phyloP scores from a whole-genome alignment of 1,140 invertebrate genomes.

The Marisa cornuarietis region DNA sequence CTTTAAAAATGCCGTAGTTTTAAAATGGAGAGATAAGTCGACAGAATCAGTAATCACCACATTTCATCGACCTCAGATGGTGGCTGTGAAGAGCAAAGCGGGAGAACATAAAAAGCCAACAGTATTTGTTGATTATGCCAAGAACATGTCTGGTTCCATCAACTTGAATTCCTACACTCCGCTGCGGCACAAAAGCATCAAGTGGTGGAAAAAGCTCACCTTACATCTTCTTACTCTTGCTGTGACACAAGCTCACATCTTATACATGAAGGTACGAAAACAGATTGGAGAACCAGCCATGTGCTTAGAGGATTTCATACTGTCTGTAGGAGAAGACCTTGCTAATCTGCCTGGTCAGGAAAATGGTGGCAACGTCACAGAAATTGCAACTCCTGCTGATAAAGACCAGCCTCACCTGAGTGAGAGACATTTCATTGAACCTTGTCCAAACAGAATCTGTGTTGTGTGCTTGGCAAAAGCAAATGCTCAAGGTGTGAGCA shows the following conservation, averaged over 20 bases:
- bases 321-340: neutral
- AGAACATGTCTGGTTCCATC: constrained; percentile 6
- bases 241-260: constrained; percentile 3
- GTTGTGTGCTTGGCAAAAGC: neutral
- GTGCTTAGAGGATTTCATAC: neutral
- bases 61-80: neutral
- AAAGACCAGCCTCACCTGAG: neutral
- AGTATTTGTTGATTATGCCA: constrained; percentile 1
- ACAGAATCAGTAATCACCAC: neutral
- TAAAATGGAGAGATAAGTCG: neutral
- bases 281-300: neutral
- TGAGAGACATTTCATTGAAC: neutral
- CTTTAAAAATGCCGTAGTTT: neutral
- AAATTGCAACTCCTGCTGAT: neutral
- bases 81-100: neutral
- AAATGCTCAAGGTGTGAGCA: neutral
- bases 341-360: neutral
- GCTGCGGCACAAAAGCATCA: neutral
- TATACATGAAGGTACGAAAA: neutral
- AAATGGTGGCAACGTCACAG: neutral
- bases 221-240: constrained; percentile 8
- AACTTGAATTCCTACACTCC: neutral
- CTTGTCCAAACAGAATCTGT: neutral
- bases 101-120: neutral
- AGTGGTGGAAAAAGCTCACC: constrained; percentile 20